A percentile compares a stretch with the other conserved stretches of the same genome.
phyloP scores from a whole-genome alignment of 1,140 invertebrate species.

The Drosophila sturtevanti region DNA sequence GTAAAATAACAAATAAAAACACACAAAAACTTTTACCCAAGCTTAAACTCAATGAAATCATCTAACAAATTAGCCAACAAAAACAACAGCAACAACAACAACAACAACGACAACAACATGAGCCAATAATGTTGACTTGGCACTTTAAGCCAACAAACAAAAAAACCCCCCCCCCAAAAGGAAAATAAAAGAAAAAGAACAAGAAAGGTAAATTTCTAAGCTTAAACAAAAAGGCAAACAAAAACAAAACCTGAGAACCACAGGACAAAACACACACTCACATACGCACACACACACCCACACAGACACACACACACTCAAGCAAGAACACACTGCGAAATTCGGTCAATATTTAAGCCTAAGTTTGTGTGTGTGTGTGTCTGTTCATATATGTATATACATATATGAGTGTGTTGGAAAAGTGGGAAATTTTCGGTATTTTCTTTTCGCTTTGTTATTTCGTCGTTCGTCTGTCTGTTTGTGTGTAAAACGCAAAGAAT shows the following conservation, averaged over 20 bases:
- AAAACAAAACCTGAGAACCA: slow-evolving; percentile 13
- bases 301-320: slow-evolving; percentile 5
- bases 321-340: slow-evolving; percentile 35
- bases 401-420: slow-evolving; percentile 23
- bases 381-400: slow-evolving; percentile 12
- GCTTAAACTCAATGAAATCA: neutral
- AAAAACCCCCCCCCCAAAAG: too few relatives aligned
- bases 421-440: slow-evolving; percentile 47
- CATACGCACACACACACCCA: neutral
- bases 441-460: slow-evolving; percentile 20
- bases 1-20: neutral
- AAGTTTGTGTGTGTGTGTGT: slow-evolving; percentile 14
- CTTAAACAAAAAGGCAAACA: slow-evolving; percentile 15
- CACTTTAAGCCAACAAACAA: neutral
- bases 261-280: slow-evolving; percentile 7
- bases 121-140: neutral
- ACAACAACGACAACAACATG: neutral
- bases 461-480: neutral
- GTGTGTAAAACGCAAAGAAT: slow-evolving; percentile 8
- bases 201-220: slow-evolving; percentile 12
- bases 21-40: neutral
- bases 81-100: neutral
- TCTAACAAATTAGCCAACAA: slow-evolving; percentile 5
- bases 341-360: slow-evolving; percentile 73
- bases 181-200: too few relatives aligned